Evolutionary conservation across 92 coral and sea anemone genomes (phyloP), one percentile per base, ranked within the genome.

Genomic region (Zoanthus gigantus): DNA sequence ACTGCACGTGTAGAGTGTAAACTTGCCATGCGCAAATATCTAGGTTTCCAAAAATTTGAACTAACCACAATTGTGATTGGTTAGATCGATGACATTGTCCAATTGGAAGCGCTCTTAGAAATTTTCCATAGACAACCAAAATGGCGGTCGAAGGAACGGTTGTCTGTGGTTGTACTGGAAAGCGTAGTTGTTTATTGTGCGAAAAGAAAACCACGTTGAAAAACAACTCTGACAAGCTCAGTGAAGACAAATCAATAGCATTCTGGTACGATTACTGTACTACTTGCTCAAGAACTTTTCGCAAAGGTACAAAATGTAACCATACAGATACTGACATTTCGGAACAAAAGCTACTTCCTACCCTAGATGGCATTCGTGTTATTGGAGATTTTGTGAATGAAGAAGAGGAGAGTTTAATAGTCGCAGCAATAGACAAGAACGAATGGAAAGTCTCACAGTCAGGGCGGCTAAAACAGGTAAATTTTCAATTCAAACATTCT

Each of bases 391-490:
- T 97, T 91, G 84, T 97, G 6, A 87, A 63, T 37, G 91, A 95
- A 61, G 76, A 76, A 15, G 99, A 97, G 83, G 99, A 97, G 46
- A 75, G 34, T 15, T 34, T 74, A 16, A 90, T 97, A 83, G 89
- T 95, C 9, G 66, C 68, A 28, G 95, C 90, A 82, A 95, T 97
- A 17, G 98, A 97, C 74, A 91, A 91, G 82, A 93, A 91, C 0
- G 88, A 86, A 14, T 97, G 99, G 99, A 92, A 88, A 72, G 50
- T 90, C 44, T 97, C 99, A 29, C 99, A 97, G 54, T 97, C 99
- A 37, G 99, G 99, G 8, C 82, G 99, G 74, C 89, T 88, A 48
- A 97, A 97, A 83, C 99, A 97, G 97, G 99, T 96, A 58, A 79
- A 6, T 76, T 47, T 47, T 16, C 9, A 17, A 23, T n/a, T 30